Percentiles rank a stretch among this genome's conserved stretches.
phyloP scores from a whole-genome alignment of 2,113 vertebrate genomes.

The Eubucco bourcierii region DNA sequence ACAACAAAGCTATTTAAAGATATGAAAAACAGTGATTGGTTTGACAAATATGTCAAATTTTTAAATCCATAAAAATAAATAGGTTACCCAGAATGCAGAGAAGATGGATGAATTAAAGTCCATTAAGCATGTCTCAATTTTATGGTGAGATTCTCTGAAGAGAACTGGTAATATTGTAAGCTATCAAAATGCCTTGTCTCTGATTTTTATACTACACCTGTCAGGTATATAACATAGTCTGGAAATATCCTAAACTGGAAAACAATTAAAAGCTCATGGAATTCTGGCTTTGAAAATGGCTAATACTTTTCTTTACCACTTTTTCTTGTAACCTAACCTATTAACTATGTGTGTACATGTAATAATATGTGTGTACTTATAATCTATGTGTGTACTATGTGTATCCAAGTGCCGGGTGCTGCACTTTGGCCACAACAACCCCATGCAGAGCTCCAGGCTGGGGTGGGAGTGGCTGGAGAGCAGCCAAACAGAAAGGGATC shows the following conservation, averaged over 20 bases:
- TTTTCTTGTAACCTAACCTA: not conserved
- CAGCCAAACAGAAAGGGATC: too few relatives aligned
- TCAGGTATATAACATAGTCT: not conserved
- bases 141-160: not conserved
- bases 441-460: too few relatives aligned
- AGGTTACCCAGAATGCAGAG: not conserved
- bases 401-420: too few relatives aligned
- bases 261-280: not conserved
- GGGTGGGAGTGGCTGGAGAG: too few relatives aligned
- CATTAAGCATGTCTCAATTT: not conserved
- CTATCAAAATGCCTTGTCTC: not conserved
- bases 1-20: not conserved
- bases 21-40: not conserved
- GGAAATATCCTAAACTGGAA: not conserved
- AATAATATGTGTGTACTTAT: too few relatives aligned
- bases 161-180: not conserved
- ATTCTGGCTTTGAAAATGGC: not conserved
- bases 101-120: not conserved
- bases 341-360: rapidly evolving
- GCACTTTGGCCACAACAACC: too few relatives aligned
- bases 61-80: not conserved
- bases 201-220: not conserved
- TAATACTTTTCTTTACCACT: not conserved
- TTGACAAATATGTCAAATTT: not conserved
- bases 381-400: too few relatives aligned